These are phyloP conservation scores for Suillia variegata DNA, from an alignment of 2,888 invertebrate species.

Conservation along the genomic window DNA sequence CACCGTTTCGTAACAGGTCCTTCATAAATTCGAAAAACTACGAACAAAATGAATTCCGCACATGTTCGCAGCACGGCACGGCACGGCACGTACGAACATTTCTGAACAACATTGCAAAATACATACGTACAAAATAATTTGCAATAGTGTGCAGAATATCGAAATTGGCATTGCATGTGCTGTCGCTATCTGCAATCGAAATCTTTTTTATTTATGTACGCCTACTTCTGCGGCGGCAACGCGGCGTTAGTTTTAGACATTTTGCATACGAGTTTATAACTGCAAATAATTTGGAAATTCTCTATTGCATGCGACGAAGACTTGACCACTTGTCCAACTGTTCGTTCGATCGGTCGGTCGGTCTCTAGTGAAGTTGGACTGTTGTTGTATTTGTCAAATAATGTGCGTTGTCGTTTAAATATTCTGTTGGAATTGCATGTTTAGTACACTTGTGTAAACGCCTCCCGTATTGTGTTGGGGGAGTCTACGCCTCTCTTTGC, in stretches of 20 bases:
- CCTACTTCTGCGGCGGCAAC: conserved; percentile 14
- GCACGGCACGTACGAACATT: not conserved
- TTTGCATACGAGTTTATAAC: not conserved
- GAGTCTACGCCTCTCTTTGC: conserved; percentile 11
- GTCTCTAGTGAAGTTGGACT: conserved; percentile 1
- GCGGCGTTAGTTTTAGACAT: not conserved
- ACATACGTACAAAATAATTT: not conserved
- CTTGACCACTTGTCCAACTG: conserved; percentile 8
- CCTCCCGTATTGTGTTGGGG: not conserved
- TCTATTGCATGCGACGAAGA: not conserved
- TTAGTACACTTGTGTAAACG: conserved; percentile 4
- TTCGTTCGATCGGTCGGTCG: not conserved
- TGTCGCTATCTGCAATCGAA: conserved; percentile 13
- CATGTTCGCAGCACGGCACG: too few relatives aligned
- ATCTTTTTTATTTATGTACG: conserved; percentile 22
- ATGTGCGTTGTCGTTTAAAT: conserved; percentile 7
- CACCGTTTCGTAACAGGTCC: too few relatives aligned
- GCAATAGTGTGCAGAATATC: not conserved
- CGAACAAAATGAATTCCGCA: too few relatives aligned
- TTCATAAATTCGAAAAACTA: too few relatives aligned
- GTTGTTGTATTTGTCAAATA: conserved; percentile 8
- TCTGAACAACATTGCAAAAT: not conserved
- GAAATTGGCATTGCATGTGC: conserved; percentile 17
- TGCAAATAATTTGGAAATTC: not conserved
- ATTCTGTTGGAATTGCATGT: conserved; percentile 8